Percentiles rank a stretch among this genome's conserved stretches.
Conservation (phyloP, 2,888 invertebrate genomes). For the Conomelus anceps region DNA sequence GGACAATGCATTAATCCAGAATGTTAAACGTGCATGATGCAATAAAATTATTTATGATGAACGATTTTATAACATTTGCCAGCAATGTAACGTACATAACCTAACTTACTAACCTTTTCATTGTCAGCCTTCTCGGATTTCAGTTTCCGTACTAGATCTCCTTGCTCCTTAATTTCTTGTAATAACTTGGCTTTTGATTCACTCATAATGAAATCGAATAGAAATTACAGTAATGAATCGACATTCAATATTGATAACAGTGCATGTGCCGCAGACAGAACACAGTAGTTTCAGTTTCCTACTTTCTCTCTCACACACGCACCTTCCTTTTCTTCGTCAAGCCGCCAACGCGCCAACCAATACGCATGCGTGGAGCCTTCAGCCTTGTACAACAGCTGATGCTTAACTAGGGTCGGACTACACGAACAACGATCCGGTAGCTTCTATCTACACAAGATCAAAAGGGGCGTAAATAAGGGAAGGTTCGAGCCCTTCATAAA, state of each 20-base stretch:
- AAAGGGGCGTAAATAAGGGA: too few species aligned
- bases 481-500: too few species aligned
- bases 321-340: not conserved
- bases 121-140: conserved; percentile 72
- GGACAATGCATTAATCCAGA: too few species aligned
- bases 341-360: too few species aligned
- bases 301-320: not conserved
- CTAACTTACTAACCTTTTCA: conserved; percentile 48
- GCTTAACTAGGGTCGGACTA: too few species aligned
- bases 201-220: conserved; percentile 23
- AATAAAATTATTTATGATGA: too few species aligned
- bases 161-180: conserved; percentile 62
- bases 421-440: too few species aligned
- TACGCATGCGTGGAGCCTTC: not conserved
- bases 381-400: not conserved
- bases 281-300: not conserved
- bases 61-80: not conserved
- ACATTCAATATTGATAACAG: not conserved
- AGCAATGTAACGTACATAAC: not conserved
- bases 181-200: conserved; percentile 29
- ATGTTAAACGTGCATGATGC: not conserved
- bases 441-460: too few species aligned
- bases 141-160: conserved; percentile 71
- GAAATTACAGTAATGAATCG: not conserved
- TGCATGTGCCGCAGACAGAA: not conserved